phyloP scores from a whole-genome alignment of 53 echinoderm and acorn worm genomes.

The Temnopleurus reevesii region DNA sequence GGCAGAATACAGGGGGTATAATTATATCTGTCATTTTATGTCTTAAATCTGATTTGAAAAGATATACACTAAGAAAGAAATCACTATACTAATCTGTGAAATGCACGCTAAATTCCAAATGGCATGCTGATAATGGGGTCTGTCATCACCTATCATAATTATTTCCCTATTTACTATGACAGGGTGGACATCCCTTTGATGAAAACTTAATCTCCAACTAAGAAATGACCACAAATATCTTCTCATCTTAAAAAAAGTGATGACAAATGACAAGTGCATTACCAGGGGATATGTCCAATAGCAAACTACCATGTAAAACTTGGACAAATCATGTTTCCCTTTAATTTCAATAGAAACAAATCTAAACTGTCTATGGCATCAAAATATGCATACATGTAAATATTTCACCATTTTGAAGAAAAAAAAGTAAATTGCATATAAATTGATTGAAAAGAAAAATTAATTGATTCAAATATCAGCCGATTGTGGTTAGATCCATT shows the following conservation, averaged over 20 bases:
- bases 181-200: not conserved
- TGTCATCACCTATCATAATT: not conserved
- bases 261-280: not conserved
- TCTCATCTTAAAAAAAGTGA: not conserved
- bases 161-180: not conserved
- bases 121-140: not conserved
- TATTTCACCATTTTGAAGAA: too few species aligned
- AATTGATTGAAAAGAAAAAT: too few species aligned
- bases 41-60: not conserved
- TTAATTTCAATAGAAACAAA: too few species aligned
- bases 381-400: too few species aligned
- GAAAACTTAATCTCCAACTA: slow-evolving; percentile 1
- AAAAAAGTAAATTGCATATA: too few species aligned
- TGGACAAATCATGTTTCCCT: too few species aligned
- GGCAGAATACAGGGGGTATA: not conserved
- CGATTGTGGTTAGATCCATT: too few species aligned
- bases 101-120: not conserved
- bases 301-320: too few species aligned
- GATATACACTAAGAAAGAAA: not conserved
- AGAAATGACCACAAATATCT: slow-evolving; percentile 5
- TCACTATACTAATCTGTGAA: not conserved
- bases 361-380: too few species aligned
- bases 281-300: not conserved
- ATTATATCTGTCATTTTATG: not conserved
- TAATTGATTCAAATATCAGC: too few species aligned